Conservation (phyloP, 2,888 invertebrate genomes). For the Volucella bombylans region DNA sequence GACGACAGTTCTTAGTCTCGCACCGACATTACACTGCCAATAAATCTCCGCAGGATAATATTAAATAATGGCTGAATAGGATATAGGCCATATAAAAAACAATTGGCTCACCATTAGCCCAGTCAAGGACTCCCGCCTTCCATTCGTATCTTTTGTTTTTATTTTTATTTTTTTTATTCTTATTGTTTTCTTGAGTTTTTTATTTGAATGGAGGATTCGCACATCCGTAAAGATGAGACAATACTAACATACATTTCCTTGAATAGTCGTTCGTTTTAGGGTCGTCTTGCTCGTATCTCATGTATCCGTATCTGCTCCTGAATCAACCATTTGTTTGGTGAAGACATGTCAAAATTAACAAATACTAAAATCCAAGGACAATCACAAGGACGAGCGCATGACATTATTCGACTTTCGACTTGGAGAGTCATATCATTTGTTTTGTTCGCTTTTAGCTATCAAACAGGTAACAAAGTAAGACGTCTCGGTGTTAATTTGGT, state of each 20-base stretch:
- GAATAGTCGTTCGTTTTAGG: no score
- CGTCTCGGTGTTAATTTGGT: conserved; percentile 43
- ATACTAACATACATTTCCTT: conserved; percentile 25
- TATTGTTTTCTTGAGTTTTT: conserved; percentile 12
- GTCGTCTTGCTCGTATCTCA: no score
- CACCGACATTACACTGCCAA: conserved; percentile 51
- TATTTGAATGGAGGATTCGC: conserved; percentile 1
- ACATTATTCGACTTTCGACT: conserved; percentile 5
- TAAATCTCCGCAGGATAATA: conserved; percentile 73
- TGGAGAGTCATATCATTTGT: conserved; percentile 50
- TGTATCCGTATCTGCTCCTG: conserved; percentile 12
- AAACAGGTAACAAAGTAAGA: conserved; percentile 54
- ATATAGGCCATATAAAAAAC: conserved; percentile 71
- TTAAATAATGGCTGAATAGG: conserved; percentile 72
- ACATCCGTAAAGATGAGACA: conserved; percentile 19
- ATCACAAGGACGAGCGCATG: neutral
- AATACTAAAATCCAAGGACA: conserved; percentile 58
- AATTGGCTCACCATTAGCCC: conserved; percentile 70
- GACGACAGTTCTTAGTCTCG: conserved; percentile 17
- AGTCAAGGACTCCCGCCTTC: conserved; percentile 43
- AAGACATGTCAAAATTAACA: conserved; percentile 69
- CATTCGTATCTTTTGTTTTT: conserved; percentile 24
- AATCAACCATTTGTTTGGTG: conserved; percentile 24
- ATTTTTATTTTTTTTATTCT: conserved; percentile 32
- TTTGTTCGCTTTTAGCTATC: conserved; percentile 50